phyloP scores from a whole-genome alignment of 2,113 vertebrate species.

The Leucoraja erinaceus region DNA sequence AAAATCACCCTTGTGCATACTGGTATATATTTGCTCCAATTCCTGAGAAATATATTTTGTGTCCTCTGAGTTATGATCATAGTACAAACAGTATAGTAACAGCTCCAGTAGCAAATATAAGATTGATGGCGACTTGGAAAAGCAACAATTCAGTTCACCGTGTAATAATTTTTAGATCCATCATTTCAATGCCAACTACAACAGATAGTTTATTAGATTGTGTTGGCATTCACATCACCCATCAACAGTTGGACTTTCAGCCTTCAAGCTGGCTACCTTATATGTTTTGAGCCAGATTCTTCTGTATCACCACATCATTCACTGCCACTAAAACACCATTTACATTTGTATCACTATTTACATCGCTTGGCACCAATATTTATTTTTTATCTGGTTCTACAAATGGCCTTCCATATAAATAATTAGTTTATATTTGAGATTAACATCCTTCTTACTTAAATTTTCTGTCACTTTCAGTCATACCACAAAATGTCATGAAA shows the following conservation, averaged over 20 bases:
- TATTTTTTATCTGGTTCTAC: background rate
- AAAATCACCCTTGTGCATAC: background rate
- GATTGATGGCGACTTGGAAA: background rate
- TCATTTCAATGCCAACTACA: slow-evolving; percentile 8
- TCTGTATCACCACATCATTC: background rate
- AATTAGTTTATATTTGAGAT: background rate
- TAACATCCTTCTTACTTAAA: background rate
- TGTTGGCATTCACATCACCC: background rate
- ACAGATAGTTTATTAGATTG: slow-evolving; percentile 14
- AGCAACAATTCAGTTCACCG: slow-evolving; percentile 19
- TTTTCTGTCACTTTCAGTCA: background rate
- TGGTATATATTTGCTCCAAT: background rate
- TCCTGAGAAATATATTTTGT: slow-evolving; percentile 1
- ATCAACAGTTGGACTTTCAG: slow-evolving; percentile 3
- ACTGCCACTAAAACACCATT: background rate
- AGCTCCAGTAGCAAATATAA: background rate
- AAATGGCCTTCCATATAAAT: background rate
- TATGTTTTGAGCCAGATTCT: background rate
- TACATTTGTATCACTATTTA: background rate
- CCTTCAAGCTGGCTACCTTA: background rate
- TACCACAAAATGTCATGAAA: no score
- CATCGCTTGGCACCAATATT: background rate
- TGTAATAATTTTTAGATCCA: slow-evolving; percentile 14
- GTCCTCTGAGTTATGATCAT: slow-evolving; percentile 17
- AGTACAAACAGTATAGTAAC: background rate